phyloP scores from a whole-genome alignment of 2,888 invertebrate genomes.

The Calliphora vomitoria region DNA sequence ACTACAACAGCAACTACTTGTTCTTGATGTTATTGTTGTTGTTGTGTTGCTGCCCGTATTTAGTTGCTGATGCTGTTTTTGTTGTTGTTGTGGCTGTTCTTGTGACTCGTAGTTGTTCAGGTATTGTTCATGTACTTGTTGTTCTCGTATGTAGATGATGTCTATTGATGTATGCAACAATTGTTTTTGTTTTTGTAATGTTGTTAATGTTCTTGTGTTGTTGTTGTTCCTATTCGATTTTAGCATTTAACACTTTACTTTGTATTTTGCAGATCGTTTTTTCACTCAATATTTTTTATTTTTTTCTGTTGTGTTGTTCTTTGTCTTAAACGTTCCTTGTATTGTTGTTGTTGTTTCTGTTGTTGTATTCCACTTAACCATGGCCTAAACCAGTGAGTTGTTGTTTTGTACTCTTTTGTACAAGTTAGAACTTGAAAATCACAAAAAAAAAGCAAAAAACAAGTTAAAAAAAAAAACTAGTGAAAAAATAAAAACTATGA shows the following conservation, averaged over 20 bases:
- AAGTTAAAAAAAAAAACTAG: slow-evolving; percentile 4
- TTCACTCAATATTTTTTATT: slow-evolving; percentile 14
- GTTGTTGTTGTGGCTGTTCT: slow-evolving; percentile 1
- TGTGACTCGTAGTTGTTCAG: slow-evolving; percentile 13
- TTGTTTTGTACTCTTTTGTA: slow-evolving; percentile 43
- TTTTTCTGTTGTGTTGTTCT: slow-evolving; percentile 2
- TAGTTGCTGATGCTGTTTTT: no score
- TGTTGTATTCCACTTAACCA: slow-evolving; percentile 67
- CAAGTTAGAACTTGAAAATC: slow-evolving; percentile 60
- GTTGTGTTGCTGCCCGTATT: slow-evolving; percentile 23
- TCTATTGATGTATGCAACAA: slow-evolving; percentile 60
- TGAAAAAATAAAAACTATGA: slow-evolving; percentile 47
- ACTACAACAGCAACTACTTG: slow-evolving; percentile 36
- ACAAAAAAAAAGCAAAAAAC: slow-evolving; percentile 4
- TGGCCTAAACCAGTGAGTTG: slow-evolving; percentile 69
- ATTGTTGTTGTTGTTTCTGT: slow-evolving; percentile 56
- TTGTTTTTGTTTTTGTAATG: slow-evolving; percentile 38
- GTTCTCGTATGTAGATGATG: slow-evolving; percentile 57
- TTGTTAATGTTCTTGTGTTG: slow-evolving; percentile 22
- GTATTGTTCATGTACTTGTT: slow-evolving; percentile 32
- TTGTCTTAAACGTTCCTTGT: slow-evolving; percentile 59
- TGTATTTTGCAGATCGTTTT: slow-evolving; percentile 45
- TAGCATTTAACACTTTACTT: slow-evolving; percentile 68
- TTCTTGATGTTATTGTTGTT: slow-evolving; percentile 47
- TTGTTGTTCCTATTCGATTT: slow-evolving; percentile 53